Conservation (phyloP, 2,888 invertebrate genomes). For the Cataglyphis livida region DNA sequence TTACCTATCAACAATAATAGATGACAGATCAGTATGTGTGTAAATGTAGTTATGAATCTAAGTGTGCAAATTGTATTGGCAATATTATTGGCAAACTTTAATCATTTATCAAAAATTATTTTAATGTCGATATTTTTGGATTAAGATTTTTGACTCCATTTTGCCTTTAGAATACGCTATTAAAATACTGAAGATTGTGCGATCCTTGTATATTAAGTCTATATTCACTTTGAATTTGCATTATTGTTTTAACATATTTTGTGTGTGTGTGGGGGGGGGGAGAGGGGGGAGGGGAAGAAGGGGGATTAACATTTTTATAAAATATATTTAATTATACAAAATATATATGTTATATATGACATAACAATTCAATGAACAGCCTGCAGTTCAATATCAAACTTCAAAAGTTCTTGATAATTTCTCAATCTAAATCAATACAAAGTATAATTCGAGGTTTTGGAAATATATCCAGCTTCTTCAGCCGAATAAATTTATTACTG, state of each 20-base stretch:
- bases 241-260: background rate
- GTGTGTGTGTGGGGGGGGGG: too few relatives aligned
- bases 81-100: too few relatives aligned
- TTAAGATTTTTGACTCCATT: too few relatives aligned
- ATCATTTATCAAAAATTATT: too few relatives aligned
- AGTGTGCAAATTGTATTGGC: too few relatives aligned
- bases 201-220: background rate
- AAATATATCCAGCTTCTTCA: slow-evolving; percentile 10
- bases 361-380: background rate
- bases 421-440: background rate
- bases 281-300: too few relatives aligned
- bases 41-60: too few relatives aligned
- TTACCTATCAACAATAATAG: too few relatives aligned
- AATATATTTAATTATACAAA: background rate
- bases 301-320: background rate
- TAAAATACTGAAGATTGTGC: background rate
- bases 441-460: background rate
- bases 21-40: too few relatives aligned
- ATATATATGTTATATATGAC: too few relatives aligned
- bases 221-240: background rate
- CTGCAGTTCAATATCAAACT: background rate
- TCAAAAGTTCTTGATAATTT: slow-evolving; percentile 8
- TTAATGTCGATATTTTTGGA: too few relatives aligned
- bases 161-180: too few relatives aligned
- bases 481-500: slow-evolving; percentile 8